phyloP scores from a whole-genome alignment of 2,113 vertebrate species.

The Girardinichthys multiradiatus region DNA sequence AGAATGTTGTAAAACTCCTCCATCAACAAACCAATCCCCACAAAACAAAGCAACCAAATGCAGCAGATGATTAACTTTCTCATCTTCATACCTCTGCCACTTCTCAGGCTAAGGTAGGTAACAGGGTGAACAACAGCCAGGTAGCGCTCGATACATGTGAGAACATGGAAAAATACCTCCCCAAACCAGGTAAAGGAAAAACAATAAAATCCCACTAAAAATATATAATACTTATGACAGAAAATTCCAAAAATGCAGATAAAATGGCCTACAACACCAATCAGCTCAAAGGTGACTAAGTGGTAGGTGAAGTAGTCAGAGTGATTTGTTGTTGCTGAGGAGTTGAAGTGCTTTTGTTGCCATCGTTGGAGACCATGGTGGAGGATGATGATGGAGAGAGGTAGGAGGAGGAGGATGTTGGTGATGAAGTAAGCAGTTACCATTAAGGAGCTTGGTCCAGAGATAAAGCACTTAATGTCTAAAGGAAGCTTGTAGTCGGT shows the following conservation, averaged over 20 bases:
- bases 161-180: conserved; percentile 2
- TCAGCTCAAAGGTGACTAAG: neutral
- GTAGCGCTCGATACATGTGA: conserved; percentile 7
- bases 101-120: conserved; percentile 10
- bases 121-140: conserved; percentile 6
- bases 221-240: neutral
- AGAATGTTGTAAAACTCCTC: neutral
- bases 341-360: neutral
- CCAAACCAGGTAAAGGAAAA: neutral
- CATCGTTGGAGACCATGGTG: neutral
- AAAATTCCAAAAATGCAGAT: neutral
- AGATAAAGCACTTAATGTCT: neutral
- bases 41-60: neutral
- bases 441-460: neutral
- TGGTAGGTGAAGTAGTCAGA: conserved; percentile 10
- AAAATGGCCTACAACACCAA: neutral
- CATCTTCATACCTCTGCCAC: neutral
- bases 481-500: too few species aligned
- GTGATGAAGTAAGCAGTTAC: neutral
- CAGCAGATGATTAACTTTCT: neutral
- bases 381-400: conserved; percentile 13
- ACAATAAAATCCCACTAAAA: neutral
- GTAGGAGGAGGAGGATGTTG: neutral
- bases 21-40: neutral
- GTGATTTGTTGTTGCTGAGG: neutral